Evolutionary conservation across 2,888 invertebrate genomes (phyloP), one percentile per base, ranked within the genome.

Genomic region (Leucophora obtusa): DNA sequence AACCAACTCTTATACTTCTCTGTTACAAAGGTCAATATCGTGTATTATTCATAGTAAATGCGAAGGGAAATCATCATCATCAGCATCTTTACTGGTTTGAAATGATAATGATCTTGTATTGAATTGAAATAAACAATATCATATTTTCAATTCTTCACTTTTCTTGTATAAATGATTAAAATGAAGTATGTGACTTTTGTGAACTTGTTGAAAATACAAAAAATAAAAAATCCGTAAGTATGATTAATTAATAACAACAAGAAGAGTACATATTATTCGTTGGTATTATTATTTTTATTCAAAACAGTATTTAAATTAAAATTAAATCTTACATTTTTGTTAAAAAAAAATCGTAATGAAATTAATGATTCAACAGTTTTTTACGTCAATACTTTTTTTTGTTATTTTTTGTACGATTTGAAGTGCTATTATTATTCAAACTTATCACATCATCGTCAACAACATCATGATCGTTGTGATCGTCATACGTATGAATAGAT

Each of bases 21-120:
- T 35, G 75, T 59, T 72, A 47, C 66, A 77, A 50, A 66, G 83
- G 82, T 82, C 83, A 82, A 82, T 74, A 82, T 81, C 82, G 80
- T 80, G 80, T 72, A 80, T 75, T 47, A 83, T 71, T 71, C 59
- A 58, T 43, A 38, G 18, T 56, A 38, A 74, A 76, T 47, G 58
- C 63, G 28, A 56, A 72, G 59, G 50, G 10, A 54, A 18, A 56
- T 56, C 28, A 56, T 56, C 28, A 28, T 35, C 53, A 35, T 47
- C 63, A 66, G 43, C n/a, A 9, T 54, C 9, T 28, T 28, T 53
- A 21, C 54, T 24, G 24, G 14, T 58, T 14, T 28, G 58, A 38
- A 54, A 47, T 53, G 74, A 70, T 50, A 74, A 70, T 58, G 60
- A 74, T 69, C 72, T 47, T 38, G 50, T 66, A 10, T 63, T 56